Percentiles rank a stretch among this genome's conserved stretches.
Conservation (phyloP, 2,797 vertebrate species). For the Takifugu rubripes region DNA sequence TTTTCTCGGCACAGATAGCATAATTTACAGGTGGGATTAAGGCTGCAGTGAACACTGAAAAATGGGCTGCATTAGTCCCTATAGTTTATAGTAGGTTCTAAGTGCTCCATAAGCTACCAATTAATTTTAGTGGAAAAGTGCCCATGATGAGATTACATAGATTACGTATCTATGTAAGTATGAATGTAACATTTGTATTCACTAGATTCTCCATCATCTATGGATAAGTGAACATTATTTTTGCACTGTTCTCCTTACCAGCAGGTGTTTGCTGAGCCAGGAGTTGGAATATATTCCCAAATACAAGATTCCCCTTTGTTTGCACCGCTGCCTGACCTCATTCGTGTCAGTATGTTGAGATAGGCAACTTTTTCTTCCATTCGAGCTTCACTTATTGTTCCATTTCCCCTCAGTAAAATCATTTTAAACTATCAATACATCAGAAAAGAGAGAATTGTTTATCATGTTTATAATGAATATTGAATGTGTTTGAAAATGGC, state of each 20-base stretch:
- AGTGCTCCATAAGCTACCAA: no score
- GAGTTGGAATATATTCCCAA: constrained; percentile 21
- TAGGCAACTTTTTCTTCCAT: no score
- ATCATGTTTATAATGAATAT: not conserved
- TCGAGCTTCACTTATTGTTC: not conserved
- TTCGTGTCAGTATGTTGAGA: constrained; percentile 19
- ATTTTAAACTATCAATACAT: not conserved
- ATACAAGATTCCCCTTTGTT: constrained; percentile 8
- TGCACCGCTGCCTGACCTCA: constrained; percentile 3
- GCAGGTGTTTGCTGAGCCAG: constrained; percentile 48
- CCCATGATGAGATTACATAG: no score
- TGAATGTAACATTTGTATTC: not conserved
- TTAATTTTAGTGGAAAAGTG: not conserved
- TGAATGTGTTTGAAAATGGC: constrained; percentile 16
- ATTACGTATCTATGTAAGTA: no score
- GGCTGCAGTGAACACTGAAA: no score
- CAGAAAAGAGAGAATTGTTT: not conserved
- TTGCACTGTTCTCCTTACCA: constrained; percentile 54
- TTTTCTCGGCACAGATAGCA: no score
- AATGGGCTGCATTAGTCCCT: no score
- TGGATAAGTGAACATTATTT: constrained; percentile 40
- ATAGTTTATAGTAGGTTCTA: no score
- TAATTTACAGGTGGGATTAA: no score
- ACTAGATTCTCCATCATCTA: constrained; percentile 47
- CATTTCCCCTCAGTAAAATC: constrained; percentile 1